Conservation (phyloP, 1,140 invertebrate species). For the Orchestia grillus region DNA sequence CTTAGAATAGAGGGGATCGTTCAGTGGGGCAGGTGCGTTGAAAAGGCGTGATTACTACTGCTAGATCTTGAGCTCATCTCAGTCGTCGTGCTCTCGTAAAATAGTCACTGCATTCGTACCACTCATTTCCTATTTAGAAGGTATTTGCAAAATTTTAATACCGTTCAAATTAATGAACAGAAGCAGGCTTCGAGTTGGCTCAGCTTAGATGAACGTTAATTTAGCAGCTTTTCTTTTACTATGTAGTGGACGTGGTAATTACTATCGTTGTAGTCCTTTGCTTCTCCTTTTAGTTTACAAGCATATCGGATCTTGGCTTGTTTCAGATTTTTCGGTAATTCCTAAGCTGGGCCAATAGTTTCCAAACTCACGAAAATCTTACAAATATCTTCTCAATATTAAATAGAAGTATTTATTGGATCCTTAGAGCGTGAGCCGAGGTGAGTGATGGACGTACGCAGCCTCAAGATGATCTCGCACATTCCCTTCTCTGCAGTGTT, state of each 20-base stretch:
- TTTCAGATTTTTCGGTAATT: neutral
- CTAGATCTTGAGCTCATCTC: neutral
- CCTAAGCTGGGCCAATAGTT: slow-evolving; percentile 30
- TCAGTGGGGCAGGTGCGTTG: slow-evolving; percentile 22
- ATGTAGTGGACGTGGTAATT: slow-evolving; percentile 20
- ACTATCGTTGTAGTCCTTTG: neutral
- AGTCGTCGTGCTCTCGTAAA: slow-evolving; percentile 4
- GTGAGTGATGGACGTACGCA: neutral
- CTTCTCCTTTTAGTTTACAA: neutral
- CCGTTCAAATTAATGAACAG: slow-evolving; percentile 23
- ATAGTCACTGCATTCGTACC: neutral
- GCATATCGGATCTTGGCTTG: neutral
- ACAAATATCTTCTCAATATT: slow-evolving; percentile 51
- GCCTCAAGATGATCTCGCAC: slow-evolving; percentile 42
- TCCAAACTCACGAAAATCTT: slow-evolving; percentile 8
- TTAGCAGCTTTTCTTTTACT: neutral
- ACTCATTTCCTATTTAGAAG: slow-evolving; percentile 45
- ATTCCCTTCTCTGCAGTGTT: slow-evolving; percentile 35
- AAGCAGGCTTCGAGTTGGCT: slow-evolving; percentile 3
- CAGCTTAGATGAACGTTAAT: slow-evolving; percentile 35
- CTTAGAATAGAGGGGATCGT: slow-evolving; percentile 55
- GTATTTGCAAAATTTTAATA: slow-evolving; percentile 48
- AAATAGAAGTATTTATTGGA: slow-evolving; percentile 18
- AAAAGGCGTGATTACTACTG: slow-evolving; percentile 11
- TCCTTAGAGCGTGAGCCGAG: neutral